phyloP scores from a whole-genome alignment of 2,797 vertebrate genomes.

The Synaphobranchus kaupii region DNA sequence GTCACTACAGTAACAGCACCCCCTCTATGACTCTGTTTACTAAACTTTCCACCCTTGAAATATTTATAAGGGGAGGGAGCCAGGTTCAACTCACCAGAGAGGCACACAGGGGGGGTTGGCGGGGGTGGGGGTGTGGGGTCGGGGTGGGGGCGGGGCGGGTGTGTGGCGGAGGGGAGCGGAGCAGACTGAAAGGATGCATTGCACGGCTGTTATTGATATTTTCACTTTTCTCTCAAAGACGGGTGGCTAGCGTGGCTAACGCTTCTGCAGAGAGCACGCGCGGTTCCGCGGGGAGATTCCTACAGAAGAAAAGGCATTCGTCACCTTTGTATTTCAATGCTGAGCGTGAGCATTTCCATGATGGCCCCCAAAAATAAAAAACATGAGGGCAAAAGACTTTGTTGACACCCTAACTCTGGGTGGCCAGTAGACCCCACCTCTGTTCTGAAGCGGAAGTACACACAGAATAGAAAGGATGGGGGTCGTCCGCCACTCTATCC shows the following conservation, averaged over 20 bases:
- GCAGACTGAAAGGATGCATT: background rate
- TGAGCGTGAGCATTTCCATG: background rate
- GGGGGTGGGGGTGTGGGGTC: slow-evolving; percentile 24
- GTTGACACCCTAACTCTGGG: too few relatives aligned
- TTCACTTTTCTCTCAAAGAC: slow-evolving; percentile 22
- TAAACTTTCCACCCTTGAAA: slow-evolving; percentile 76
- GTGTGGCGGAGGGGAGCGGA: background rate
- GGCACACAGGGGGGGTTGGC: slow-evolving; percentile 36
- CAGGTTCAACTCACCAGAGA: slow-evolving; percentile 45
- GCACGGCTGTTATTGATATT: slow-evolving; percentile 18
- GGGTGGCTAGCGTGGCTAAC: background rate
- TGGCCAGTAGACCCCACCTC: too few relatives aligned
- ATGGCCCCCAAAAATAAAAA: too few relatives aligned
- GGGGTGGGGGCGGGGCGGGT: background rate
- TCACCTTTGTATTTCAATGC: background rate
- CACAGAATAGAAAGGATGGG: too few relatives aligned
- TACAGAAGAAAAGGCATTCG: background rate
- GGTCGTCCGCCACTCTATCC: too few relatives aligned
- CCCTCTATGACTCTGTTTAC: slow-evolving; percentile 64
- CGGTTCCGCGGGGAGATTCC: background rate
- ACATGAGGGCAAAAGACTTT: too few relatives aligned
- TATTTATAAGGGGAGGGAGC: slow-evolving; percentile 73
- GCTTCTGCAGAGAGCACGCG: background rate
- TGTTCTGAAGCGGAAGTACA: background rate
- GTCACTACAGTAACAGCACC: slow-evolving; percentile 51